These are phyloP conservation scores for Drepanosiphum platanoidis DNA, from an alignment of 2,888 invertebrate species.

Conservation along the genomic window DNA sequence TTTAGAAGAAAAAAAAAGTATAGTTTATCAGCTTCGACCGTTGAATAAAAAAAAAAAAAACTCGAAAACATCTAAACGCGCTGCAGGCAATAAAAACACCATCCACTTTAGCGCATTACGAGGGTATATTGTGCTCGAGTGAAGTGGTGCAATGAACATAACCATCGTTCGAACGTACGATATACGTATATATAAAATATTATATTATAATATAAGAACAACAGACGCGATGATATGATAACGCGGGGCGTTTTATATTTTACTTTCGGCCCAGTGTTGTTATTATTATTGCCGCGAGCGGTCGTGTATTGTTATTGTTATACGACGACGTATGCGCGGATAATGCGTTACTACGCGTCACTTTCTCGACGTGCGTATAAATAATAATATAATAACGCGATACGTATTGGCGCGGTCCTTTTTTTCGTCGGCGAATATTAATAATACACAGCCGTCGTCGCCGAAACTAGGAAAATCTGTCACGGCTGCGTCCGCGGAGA, in stretches of 20 bases:
- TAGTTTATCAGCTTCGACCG: too few relatives aligned
- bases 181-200: too few relatives aligned
- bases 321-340: neutral
- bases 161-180: neutral
- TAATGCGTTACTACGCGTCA: neutral
- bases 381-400: too few relatives aligned
- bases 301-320: neutral
- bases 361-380: too few relatives aligned
- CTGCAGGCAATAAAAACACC: neutral
- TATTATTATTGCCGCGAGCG: neutral
- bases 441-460: too few relatives aligned
- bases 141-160: neutral
- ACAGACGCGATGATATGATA: neutral
- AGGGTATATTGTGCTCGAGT: neutral
- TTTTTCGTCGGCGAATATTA: too few relatives aligned
- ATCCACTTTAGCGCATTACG: neutral
- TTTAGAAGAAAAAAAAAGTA: neutral
- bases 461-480: too few relatives aligned
- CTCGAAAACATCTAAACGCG: neutral
- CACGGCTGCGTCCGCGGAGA: too few relatives aligned
- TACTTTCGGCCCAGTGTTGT: neutral
- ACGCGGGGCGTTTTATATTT: neutral
- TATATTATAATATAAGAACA: neutral
- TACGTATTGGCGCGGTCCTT: too few relatives aligned
- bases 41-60: slow-evolving; percentile 2